Conservation (phyloP, 64 coral and sea anemone species). For the Montipora capricornis region DNA sequence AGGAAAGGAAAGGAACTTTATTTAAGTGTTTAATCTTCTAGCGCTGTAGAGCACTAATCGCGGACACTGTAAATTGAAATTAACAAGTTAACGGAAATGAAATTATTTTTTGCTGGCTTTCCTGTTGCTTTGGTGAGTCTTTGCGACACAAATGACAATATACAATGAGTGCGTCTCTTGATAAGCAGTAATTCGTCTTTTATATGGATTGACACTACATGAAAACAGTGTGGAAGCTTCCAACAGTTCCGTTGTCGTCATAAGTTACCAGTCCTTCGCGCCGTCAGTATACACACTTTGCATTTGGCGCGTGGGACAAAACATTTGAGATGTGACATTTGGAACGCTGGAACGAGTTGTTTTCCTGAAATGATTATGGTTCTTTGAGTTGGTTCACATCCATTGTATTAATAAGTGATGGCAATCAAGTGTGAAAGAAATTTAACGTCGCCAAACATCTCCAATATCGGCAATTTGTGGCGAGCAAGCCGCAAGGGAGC, state of each 20-base stretch:
- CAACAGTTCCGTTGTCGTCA: neutral
- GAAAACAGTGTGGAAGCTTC: neutral
- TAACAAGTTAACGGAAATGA: no score
- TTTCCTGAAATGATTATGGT: neutral
- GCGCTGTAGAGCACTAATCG: no score
- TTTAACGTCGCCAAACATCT: slow-evolving; percentile 6
- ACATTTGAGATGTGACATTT: neutral
- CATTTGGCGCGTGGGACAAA: slow-evolving; percentile 18
- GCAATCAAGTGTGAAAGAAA: slow-evolving; percentile 6
- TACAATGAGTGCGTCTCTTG: no score
- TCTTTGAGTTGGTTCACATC: neutral
- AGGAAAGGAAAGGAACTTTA: no score
- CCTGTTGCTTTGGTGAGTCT: no score
- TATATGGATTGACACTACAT: no score
- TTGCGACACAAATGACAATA: no score
- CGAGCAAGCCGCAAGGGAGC: neutral
- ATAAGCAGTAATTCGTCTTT: no score
- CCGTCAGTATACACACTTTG: neutral
- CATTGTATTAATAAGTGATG: slow-evolving; percentile 5
- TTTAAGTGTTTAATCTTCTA: no score
- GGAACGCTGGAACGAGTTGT: slow-evolving; percentile 4
- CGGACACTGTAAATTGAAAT: no score
- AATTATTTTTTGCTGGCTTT: no score
- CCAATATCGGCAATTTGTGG: slow-evolving; percentile 30
- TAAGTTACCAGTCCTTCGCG: slow-evolving; percentile 1